Evolutionary conservation across 1,140 invertebrate genomes (phyloP).

Genomic region (Hyphantria cunea): DNA sequence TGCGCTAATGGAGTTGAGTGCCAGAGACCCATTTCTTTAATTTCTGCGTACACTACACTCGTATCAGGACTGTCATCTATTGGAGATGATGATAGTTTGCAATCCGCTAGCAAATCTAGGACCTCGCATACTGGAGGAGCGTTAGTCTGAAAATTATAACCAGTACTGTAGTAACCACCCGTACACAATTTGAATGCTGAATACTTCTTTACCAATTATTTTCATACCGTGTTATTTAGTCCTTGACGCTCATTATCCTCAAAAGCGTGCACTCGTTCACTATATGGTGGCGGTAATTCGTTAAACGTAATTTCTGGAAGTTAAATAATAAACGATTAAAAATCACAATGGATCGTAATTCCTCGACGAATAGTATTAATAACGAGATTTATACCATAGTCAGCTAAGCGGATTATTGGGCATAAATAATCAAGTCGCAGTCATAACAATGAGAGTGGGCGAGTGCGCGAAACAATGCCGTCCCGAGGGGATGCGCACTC

Average conservation of each 20-base stretch:
- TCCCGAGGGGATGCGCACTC: slow-evolving; percentile 39
- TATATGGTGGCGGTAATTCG: slow-evolving; percentile 67
- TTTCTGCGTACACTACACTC: slow-evolving; percentile 66
- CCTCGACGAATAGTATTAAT: slow-evolving; percentile 43
- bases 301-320: slow-evolving; percentile 60
- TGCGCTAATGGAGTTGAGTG: slow-evolving; percentile 73
- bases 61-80: slow-evolving; percentile 46
- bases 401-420: slow-evolving; percentile 55
- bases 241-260: slow-evolving; percentile 32
- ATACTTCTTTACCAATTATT: slow-evolving; percentile 3
- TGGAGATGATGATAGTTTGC: slow-evolving; percentile 47
- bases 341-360: slow-evolving; percentile 41
- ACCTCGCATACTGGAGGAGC: slow-evolving; percentile 53
- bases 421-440: slow-evolving; percentile 48
- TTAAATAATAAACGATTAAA: slow-evolving; percentile 33
- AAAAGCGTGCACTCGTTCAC: slow-evolving; percentile 47
- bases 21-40: slow-evolving; percentile 76
- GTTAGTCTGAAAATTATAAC: slow-evolving; percentile 40
- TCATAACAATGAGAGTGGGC: slow-evolving; percentile 47
- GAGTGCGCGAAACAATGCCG: slow-evolving; percentile 39
- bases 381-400: slow-evolving; percentile 49
- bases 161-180: slow-evolving; percentile 7
- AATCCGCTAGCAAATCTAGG: slow-evolving; percentile 67
- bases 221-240: slow-evolving; percentile 44
- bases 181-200: slow-evolving; percentile 10